Percentiles rank a stretch among this genome's conserved stretches.
phyloP scores from a whole-genome alignment of 2,113 vertebrate genomes.

The Beaufortia kweichowensis region DNA sequence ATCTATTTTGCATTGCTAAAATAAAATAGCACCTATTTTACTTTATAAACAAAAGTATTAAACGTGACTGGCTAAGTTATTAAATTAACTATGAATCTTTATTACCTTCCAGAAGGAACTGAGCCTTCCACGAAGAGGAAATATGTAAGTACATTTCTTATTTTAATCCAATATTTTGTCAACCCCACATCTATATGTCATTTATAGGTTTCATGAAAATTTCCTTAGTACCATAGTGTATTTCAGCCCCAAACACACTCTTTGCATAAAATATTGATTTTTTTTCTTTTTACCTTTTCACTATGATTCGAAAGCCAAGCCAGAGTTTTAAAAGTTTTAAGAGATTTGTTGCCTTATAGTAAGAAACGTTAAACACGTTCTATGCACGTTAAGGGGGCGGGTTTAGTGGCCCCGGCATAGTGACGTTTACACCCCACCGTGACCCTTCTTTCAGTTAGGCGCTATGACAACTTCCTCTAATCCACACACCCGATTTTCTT shows the following conservation, averaged over 20 bases:
- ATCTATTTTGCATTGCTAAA: neutral
- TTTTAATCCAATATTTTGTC: neutral
- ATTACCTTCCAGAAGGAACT: constrained; percentile 85
- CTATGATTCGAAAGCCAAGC: too few species aligned
- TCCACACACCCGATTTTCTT: neutral
- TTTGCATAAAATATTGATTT: too few species aligned
- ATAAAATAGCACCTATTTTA: too few species aligned
- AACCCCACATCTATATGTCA: neutral
- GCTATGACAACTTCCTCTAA: constrained; percentile 47
- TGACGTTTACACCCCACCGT: constrained; percentile 22
- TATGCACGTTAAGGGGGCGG: constrained; percentile 10
- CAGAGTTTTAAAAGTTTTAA: too few species aligned
- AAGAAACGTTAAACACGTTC: too few species aligned
- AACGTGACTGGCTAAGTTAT: constrained; percentile 13
- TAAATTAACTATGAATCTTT: constrained; percentile 26
- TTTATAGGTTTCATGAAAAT: neutral
- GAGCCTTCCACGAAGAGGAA: constrained; percentile 89
- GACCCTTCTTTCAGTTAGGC: constrained; percentile 30
- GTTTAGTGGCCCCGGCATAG: neutral
- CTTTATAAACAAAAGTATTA: too few species aligned
- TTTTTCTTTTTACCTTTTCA: too few species aligned
- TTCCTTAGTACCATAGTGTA: too few species aligned
- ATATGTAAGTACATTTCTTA: constrained; percentile 80
- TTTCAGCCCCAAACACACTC: too few species aligned
- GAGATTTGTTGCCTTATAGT: too few species aligned